phyloP scores from a whole-genome alignment of 2,888 invertebrate species.

The Seira sanloemensis region DNA sequence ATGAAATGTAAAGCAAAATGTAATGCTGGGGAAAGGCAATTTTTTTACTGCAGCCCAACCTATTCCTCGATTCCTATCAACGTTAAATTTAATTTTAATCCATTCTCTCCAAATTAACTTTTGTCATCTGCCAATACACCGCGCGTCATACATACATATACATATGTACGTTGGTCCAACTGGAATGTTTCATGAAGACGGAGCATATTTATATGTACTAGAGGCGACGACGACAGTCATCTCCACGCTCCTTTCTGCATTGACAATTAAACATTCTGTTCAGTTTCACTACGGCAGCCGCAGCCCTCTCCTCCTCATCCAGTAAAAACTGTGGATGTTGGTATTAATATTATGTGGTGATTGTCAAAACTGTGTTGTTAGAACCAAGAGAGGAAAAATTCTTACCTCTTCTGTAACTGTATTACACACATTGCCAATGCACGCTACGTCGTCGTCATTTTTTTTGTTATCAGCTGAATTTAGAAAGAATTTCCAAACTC shows the following conservation, averaged over 20 bases:
- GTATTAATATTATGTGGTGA: not conserved
- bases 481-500: conserved; percentile 4
- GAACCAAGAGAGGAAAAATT: conserved; percentile 2
- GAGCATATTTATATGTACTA: too few species aligned
- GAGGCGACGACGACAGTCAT: not conserved
- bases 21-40: too few species aligned
- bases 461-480: conserved; percentile 36
- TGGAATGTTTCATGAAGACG: not conserved
- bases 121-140: conserved; percentile 6
- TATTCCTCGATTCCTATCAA: conserved; percentile 6
- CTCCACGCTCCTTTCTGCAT: not conserved
- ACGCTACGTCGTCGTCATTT: not conserved
- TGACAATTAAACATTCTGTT: conserved; percentile 1
- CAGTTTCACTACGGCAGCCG: not conserved
- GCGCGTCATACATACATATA: too few species aligned
- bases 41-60: too few species aligned
- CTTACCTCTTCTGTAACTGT: not conserved
- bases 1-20: too few species aligned
- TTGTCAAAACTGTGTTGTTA: not conserved
- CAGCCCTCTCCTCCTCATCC: not conserved
- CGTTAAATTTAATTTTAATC: conserved; percentile 13
- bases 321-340: not conserved
- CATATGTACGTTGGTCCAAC: too few species aligned
- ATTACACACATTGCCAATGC: not conserved
- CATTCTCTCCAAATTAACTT: conserved; percentile 1